These are phyloP conservation scores for Agelaius tricolor DNA, from an alignment of 2,113 vertebrate species.

Conservation along the genomic window DNA sequence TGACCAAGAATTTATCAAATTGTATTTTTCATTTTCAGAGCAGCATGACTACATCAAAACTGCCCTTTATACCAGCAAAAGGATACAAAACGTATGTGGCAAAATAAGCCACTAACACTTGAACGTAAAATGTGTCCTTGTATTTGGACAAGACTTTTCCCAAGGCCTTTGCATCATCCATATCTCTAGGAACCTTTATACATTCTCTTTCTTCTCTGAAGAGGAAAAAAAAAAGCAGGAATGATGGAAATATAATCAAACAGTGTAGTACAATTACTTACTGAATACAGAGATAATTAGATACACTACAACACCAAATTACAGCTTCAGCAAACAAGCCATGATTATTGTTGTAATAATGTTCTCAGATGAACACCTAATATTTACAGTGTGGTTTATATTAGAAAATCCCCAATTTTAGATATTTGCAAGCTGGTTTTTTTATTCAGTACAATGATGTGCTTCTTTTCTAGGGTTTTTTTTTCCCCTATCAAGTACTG, in stretches of 20 bases:
- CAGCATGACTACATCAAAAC: background rate
- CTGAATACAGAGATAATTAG: background rate
- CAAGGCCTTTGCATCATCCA: slow-evolving; percentile 98
- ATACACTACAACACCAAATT: background rate
- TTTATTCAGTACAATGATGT: background rate
- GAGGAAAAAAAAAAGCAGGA: background rate
- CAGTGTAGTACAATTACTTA: background rate
- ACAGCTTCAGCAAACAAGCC: background rate
- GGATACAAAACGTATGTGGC: slow-evolving; percentile 99
- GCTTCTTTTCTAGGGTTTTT: background rate
- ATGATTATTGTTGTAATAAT: background rate
- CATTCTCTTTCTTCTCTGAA: slow-evolving; percentile 90
- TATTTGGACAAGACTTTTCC: slow-evolving; percentile 98
- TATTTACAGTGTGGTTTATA: background rate
- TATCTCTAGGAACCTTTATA: slow-evolving; percentile 95
- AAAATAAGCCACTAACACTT: slow-evolving; percentile 97
- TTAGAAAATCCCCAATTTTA: background rate
- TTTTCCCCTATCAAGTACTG: background rate
- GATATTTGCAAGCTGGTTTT: background rate
- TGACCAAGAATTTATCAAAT: background rate
- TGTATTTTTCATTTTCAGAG: background rate
- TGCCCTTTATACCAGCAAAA: slow-evolving; percentile 66
- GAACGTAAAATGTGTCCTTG: slow-evolving; percentile 96
- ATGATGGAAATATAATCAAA: background rate
- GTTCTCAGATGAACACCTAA: background rate